Evolutionary conservation across 2,113 vertebrate genomes (phyloP).

Genomic region (Ptilorrhoa leucosticta): DNA sequence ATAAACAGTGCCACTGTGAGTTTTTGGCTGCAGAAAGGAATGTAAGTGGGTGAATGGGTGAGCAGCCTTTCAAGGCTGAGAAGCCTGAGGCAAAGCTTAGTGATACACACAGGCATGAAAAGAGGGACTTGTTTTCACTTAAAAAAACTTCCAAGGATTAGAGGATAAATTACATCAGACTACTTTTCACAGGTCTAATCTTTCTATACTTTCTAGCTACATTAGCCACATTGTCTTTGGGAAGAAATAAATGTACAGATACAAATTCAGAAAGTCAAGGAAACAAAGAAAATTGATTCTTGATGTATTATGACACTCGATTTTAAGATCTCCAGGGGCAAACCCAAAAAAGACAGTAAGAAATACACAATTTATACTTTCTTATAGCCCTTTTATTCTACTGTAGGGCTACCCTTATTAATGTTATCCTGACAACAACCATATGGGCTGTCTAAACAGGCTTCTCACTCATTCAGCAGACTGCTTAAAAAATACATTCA

Average conservation of each 20-base stretch:
- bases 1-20: not conserved
- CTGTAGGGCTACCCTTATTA: not conserved
- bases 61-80: not conserved
- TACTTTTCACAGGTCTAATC: not conserved
- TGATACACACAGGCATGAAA: not conserved
- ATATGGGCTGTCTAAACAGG: not conserved
- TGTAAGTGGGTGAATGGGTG: not conserved
- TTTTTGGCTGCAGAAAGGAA: not conserved
- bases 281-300: not conserved
- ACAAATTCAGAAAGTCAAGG: not conserved
- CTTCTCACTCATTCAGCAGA: conserved; percentile 10
- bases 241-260: not conserved
- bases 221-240: not conserved
- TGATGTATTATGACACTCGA: not conserved
- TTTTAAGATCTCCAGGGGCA: not conserved
- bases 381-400: not conserved
- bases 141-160: not conserved
- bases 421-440: not conserved
- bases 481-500: not conserved
- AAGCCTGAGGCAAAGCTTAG: not conserved
- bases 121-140: not conserved
- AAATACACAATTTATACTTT: not conserved
- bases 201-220: not conserved
- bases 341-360: not conserved
- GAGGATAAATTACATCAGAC: not conserved